Evolutionary conservation across 2,113 vertebrate genomes (phyloP), one percentile per base, ranked within the genome.

Genomic region (Rhipidura dahli): DNA sequence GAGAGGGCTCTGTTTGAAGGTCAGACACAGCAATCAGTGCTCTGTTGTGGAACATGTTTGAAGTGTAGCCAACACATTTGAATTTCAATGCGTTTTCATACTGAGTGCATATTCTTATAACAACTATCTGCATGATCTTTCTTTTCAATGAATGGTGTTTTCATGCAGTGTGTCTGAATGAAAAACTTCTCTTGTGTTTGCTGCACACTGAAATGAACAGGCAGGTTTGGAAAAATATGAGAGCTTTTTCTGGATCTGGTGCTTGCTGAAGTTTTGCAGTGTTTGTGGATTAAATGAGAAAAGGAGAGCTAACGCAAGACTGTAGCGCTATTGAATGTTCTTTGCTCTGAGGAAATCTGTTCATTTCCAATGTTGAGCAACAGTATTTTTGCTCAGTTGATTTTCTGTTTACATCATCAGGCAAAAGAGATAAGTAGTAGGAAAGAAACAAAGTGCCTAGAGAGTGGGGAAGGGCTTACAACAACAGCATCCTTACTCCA

Each of bases 401-500:
- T 83, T 50, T 79, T 68, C 24, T 82, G 7, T 61, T 76, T 85
- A 51, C 4, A 8, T 65, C n/a, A 44, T 39, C 8, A 4, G 11
- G n/a, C 88, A 65, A 60, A 90, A 72, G 27, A 77, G 33, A 23
- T 12, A 63, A 50, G 18, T 50, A 45, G 35, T 7, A 71, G 47
- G 30, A 85, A 91, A 49, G 21, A 88, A 61, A 16, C 23, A 65
- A 89, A 57, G 82, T 42, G 21, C 12, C 19, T 40, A 2, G 57
- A 28, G 35, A 60, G 21, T 76, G 5, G 0, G 60, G 30, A 83
- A 83, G 35, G 17, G 19, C 16, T 59, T 65, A 31, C 15, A 54
- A 1, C 0, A 2, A 17, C 24, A 64, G 11, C 17, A 64, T 7
- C 9, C 45, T 64, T 39, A 60, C 3, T 24, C 64, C 11, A 7